Percentiles rank a stretch among this genome's conserved stretches.
Conservation (phyloP, 92 coral and sea anemone species). For the Umimayanthus kanabou region DNA sequence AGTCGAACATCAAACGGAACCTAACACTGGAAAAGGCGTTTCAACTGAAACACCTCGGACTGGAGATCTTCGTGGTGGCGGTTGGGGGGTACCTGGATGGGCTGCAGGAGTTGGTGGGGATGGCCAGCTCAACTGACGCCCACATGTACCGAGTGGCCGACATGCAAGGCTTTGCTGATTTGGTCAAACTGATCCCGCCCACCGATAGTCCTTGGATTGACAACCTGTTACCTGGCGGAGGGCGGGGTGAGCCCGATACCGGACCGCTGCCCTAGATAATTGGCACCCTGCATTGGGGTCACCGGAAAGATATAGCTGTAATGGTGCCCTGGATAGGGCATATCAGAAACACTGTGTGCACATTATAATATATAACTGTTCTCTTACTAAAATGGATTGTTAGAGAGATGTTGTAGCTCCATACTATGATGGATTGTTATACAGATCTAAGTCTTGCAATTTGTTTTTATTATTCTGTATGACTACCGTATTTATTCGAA, state of each 20-base stretch:
- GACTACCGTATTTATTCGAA: too few relatives aligned
- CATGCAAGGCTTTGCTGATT: conserved; percentile 62
- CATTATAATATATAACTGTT: too few relatives aligned
- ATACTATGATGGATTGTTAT: too few relatives aligned
- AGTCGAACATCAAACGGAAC: conserved; percentile 64
- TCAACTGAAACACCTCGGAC: conserved; percentile 60
- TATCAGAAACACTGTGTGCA: too few relatives aligned
- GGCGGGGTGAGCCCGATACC: not conserved
- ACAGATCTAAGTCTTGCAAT: too few relatives aligned
- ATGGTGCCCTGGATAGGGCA: too few relatives aligned
- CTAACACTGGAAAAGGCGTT: conserved; percentile 66
- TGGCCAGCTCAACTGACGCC: conserved; percentile 74
- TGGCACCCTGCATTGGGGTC: too few relatives aligned
- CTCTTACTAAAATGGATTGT: too few relatives aligned
- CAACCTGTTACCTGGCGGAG: not conserved
- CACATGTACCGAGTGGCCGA: conserved; percentile 83
- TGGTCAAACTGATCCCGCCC: conserved; percentile 76
- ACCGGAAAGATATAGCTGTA: not conserved
- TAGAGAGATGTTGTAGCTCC: too few relatives aligned
- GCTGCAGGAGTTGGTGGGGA: conserved; percentile 66
- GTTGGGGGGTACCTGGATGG: conserved; percentile 78
- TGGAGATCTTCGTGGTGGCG: conserved; percentile 81
- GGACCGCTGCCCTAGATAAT: conserved; percentile 14
- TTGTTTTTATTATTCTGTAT: too few relatives aligned
- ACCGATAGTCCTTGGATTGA: conserved; percentile 5